Evolutionary conservation across 2,888 invertebrate species (phyloP).

Genomic region (Cryptocephalus moraei): DNA sequence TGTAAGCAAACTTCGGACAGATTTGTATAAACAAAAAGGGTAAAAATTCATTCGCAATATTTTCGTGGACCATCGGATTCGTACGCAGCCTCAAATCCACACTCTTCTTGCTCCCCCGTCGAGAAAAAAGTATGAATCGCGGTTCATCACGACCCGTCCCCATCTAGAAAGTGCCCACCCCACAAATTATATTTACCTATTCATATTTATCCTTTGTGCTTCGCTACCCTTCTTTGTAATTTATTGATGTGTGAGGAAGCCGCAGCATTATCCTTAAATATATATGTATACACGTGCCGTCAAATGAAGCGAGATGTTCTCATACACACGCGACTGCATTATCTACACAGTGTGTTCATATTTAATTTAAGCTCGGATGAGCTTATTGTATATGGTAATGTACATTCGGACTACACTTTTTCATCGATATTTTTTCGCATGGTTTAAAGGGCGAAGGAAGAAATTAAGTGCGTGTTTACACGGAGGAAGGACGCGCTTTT

Average conservation of each 20-base stretch:
- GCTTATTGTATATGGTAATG: conserved; percentile 7
- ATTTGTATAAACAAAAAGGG: no score
- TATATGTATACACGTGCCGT: conserved; percentile 15
- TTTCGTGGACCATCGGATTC: no score
- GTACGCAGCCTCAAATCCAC: no score
- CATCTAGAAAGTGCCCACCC: background rate
- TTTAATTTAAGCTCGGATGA: conserved; percentile 12
- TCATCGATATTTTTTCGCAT: background rate
- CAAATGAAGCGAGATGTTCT: conserved; percentile 16
- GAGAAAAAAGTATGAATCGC: no score
- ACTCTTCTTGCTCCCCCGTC: no score
- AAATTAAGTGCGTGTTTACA: background rate
- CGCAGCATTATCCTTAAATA: conserved; percentile 14
- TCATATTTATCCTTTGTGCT: conserved; percentile 19
- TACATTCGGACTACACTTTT: background rate
- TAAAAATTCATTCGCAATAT: no score
- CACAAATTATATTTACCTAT: conserved; percentile 10
- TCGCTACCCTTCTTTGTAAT: conserved; percentile 18
- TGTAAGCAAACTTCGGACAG: no score
- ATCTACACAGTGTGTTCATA: conserved; percentile 17
- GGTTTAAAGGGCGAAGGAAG: background rate
- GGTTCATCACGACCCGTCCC: no score
- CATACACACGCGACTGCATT: conserved; percentile 12
- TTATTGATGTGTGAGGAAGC: conserved; percentile 18
- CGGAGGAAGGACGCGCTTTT: background rate